phyloP scores from a whole-genome alignment of 2,797 vertebrate genomes.

The Arremon brunneinucha region DNA sequence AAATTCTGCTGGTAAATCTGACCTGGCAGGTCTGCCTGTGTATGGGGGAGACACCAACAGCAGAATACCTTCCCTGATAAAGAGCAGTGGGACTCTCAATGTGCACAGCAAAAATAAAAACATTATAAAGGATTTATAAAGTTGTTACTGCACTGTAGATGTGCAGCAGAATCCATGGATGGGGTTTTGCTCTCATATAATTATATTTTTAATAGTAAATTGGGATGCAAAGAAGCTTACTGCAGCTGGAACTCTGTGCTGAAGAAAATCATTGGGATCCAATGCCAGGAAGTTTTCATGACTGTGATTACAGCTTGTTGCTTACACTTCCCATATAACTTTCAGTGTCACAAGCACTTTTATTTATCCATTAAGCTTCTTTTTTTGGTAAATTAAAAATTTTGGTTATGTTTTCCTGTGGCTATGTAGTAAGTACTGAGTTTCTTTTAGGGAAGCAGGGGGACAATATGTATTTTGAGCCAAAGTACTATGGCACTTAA shows the following conservation, averaged over 20 bases:
- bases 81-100: not conserved
- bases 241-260: not conserved
- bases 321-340: not conserved
- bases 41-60: rapidly evolving
- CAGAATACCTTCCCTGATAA: not conserved
- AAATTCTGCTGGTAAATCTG: not conserved
- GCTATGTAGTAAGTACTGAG: not conserved
- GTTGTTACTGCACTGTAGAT: rapidly evolving
- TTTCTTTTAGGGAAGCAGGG: not conserved
- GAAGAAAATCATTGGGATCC: not conserved
- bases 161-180: not conserved
- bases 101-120: not conserved
- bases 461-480: not conserved
- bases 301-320: not conserved
- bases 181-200: not conserved
- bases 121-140: not conserved
- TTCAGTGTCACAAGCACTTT: not conserved
- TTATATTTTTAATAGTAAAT: not conserved
- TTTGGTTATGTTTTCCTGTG: not conserved
- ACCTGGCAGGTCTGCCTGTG: not conserved
- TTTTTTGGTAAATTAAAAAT: not conserved
- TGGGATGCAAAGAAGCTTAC: not conserved
- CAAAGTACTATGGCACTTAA: not conserved
- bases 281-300: not conserved
- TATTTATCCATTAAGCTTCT: not conserved